Conservation (phyloP, 2,797 vertebrate genomes). For the Fratercula arctica region DNA sequence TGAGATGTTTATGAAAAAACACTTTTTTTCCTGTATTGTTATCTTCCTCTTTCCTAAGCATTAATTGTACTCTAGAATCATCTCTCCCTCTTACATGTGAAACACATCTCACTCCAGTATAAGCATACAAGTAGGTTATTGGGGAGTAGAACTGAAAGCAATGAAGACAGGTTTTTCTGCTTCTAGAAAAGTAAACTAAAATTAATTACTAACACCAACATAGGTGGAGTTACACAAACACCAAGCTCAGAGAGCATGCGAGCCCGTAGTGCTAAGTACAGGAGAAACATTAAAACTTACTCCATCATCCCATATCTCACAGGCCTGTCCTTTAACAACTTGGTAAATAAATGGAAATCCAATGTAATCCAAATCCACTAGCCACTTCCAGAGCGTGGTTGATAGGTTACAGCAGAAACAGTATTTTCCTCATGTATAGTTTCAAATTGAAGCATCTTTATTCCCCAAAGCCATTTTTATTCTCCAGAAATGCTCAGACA, state of each 20-base stretch:
- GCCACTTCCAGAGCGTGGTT: background rate
- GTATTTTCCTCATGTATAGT: background rate
- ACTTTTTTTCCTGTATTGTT: background rate
- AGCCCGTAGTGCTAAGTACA: background rate
- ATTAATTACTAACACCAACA: background rate
- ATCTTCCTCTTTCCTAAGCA: background rate
- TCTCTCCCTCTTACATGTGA: background rate
- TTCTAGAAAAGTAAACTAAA: background rate
- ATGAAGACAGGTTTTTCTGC: background rate
- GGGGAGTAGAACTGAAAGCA: background rate
- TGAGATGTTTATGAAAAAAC: background rate
- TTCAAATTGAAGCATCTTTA: background rate
- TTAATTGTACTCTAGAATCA: background rate
- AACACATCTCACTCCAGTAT: background rate
- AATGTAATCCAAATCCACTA: background rate
- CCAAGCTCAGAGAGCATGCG: background rate
- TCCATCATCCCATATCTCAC: background rate
- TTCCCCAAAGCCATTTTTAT: background rate
- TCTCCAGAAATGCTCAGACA: background rate
- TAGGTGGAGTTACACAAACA: background rate
- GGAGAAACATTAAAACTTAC: background rate
- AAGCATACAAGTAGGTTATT: background rate
- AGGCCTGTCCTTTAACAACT: background rate
- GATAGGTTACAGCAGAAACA: background rate
- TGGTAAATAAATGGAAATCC: background rate